Conservation (phyloP, 2,888 invertebrate genomes). For the Bellardia pandia region DNA sequence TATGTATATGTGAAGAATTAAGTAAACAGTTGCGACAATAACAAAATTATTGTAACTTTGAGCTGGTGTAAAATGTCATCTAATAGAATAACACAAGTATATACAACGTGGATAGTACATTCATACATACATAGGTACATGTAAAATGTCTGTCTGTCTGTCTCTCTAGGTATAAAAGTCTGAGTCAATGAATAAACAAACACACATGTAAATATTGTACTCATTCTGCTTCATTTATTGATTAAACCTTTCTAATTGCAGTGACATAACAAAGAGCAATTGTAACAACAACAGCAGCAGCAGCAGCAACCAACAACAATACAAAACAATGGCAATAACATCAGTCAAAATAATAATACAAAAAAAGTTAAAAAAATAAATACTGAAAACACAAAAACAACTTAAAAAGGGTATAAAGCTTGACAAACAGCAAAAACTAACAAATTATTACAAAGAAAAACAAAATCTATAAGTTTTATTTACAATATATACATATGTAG, state of each 20-base stretch:
- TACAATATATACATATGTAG: too few relatives aligned
- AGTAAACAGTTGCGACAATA: constrained; percentile 6
- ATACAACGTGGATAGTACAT: neutral
- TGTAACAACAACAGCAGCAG: constrained; percentile 44
- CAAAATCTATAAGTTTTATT: neutral
- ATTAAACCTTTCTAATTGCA: constrained; percentile 74
- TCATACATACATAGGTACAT: neutral
- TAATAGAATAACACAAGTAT: neutral
- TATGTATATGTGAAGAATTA: too few relatives aligned
- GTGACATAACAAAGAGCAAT: constrained; percentile 67
- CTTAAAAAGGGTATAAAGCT: constrained; percentile 21
- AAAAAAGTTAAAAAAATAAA: neutral
- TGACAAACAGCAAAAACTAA: neutral
- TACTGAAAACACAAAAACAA: neutral
- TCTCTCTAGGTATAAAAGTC: neutral
- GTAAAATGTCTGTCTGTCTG: neutral
- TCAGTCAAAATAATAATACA: constrained; percentile 20
- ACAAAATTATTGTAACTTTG: constrained; percentile 1
- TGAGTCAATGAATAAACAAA: neutral
- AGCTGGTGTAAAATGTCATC: constrained; percentile 51
- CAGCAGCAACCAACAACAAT: constrained; percentile 5
- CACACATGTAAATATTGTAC: constrained; percentile 9
- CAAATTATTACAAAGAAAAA: constrained; percentile 16
- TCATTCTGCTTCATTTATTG: constrained; percentile 73
- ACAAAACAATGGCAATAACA: constrained; percentile 48